Conservation (phyloP, 2,797 vertebrate genomes). For the Otolemur crassicaudatus region DNA sequence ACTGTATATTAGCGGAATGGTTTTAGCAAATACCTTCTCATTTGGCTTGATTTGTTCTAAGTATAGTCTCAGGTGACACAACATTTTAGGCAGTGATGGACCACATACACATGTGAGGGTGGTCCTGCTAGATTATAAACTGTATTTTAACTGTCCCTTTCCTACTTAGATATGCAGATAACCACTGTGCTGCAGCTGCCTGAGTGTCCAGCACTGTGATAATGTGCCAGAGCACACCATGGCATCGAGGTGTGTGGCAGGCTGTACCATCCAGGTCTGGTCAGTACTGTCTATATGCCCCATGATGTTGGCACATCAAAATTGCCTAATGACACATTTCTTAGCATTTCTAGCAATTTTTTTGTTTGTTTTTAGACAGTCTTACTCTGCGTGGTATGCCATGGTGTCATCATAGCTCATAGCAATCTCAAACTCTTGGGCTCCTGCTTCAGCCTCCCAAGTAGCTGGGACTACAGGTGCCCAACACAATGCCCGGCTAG, state of each 20-base stretch:
- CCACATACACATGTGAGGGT: neutral
- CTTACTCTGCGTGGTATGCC: too few species aligned
- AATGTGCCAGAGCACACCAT: neutral
- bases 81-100: neutral
- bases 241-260: neutral
- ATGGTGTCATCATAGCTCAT: too few species aligned
- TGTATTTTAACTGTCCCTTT: neutral
- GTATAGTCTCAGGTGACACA: neutral
- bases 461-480: too few species aligned
- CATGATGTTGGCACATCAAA: neutral
- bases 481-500: too few species aligned
- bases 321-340: neutral
- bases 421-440: too few species aligned
- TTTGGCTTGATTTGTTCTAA: neutral
- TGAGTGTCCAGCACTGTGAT: neutral
- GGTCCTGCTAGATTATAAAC: neutral
- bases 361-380: too few species aligned
- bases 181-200: neutral
- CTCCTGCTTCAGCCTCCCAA: too few species aligned
- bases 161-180: neutral
- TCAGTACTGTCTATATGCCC: neutral
- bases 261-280: neutral
- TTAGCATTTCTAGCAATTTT: neutral
- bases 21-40: neutral
- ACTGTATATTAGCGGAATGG: neutral